A percentile compares a stretch with the other conserved stretches of the same genome.
These are phyloP conservation scores for Tubiluchus corallicola DNA, from an alignment of 2,888 invertebrate genomes.

Conservation along the genomic window DNA sequence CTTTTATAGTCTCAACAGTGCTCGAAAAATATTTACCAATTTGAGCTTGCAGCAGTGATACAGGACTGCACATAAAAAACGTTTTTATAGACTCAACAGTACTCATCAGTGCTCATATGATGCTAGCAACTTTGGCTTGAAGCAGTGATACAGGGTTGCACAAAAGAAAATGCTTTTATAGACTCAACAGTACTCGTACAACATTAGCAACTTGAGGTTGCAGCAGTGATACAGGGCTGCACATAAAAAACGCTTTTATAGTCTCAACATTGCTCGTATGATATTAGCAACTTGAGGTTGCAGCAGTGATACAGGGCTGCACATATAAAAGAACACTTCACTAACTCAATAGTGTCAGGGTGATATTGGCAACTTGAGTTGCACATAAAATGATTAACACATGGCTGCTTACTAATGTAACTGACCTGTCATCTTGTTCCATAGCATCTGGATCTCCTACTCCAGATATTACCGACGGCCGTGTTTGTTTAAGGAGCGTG, in stretches of 20 bases:
- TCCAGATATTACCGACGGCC: slow-evolving; percentile 37
- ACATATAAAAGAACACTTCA: background rate
- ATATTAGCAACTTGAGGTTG: slow-evolving; percentile 46
- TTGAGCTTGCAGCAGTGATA: too few species aligned
- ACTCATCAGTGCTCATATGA: slow-evolving; percentile 47
- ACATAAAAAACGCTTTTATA: too few species aligned
- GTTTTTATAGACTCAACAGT: background rate
- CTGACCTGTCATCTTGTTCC: slow-evolving; percentile 30
- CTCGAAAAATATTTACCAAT: too few species aligned
- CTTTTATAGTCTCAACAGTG: too few species aligned
- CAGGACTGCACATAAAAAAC: slow-evolving; percentile 20
- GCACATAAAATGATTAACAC: slow-evolving; percentile 11
- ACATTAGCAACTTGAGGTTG: slow-evolving; percentile 46
- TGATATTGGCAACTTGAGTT: too few species aligned
- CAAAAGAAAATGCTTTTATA: background rate
- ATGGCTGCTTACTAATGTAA: slow-evolving; percentile 5
- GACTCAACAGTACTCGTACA: too few species aligned
- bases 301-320: slow-evolving; percentile 15
- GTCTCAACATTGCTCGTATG: too few species aligned
- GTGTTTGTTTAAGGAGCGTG: slow-evolving; percentile 72
- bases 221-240: slow-evolving; percentile 15
- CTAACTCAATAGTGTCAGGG: too few species aligned
- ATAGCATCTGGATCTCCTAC: slow-evolving; percentile 27
- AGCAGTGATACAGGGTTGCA: slow-evolving; percentile 15
- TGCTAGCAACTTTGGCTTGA: slow-evolving; percentile 42